Conservation (phyloP, 1,140 invertebrate genomes). For the Arctopsyche grandis region DNA sequence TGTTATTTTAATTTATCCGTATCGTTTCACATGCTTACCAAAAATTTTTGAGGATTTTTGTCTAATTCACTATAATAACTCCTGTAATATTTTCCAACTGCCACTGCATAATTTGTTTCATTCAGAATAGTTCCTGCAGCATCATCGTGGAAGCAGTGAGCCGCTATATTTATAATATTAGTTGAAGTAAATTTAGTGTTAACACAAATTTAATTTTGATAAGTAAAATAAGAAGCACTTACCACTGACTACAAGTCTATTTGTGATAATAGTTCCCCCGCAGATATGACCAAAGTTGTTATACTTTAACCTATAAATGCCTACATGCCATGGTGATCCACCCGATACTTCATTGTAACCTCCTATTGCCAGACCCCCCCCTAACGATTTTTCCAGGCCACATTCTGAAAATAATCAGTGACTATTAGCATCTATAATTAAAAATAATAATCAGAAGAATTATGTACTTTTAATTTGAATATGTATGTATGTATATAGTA, state of each 20-base stretch:
- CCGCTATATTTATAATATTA: background rate
- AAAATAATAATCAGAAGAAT: too few relatives aligned
- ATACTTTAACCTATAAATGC: background rate
- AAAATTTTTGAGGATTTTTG: background rate
- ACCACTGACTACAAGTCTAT: background rate
- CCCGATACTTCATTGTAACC: background rate
- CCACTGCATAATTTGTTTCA: background rate
- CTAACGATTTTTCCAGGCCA: slow-evolving; percentile 4
- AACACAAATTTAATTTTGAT: background rate
- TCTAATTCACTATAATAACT: background rate
- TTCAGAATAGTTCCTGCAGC: background rate
- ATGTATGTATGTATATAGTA: too few relatives aligned
- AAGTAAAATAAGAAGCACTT: background rate
- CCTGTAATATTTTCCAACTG: background rate
- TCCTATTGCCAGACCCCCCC: background rate
- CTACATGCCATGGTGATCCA: slow-evolving; percentile 38
- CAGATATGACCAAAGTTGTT: background rate
- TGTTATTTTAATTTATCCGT: too few relatives aligned
- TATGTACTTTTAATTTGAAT: too few relatives aligned
- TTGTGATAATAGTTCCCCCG: background rate
- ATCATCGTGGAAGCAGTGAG: background rate
- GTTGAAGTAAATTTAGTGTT: background rate
- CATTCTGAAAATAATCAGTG: slow-evolving; percentile 29
- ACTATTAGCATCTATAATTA: background rate
- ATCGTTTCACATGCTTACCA: too few relatives aligned